Base-by-base conservation (phyloP, 2,888 invertebrate genomes). In the Diarsia brunnea region DNA sequence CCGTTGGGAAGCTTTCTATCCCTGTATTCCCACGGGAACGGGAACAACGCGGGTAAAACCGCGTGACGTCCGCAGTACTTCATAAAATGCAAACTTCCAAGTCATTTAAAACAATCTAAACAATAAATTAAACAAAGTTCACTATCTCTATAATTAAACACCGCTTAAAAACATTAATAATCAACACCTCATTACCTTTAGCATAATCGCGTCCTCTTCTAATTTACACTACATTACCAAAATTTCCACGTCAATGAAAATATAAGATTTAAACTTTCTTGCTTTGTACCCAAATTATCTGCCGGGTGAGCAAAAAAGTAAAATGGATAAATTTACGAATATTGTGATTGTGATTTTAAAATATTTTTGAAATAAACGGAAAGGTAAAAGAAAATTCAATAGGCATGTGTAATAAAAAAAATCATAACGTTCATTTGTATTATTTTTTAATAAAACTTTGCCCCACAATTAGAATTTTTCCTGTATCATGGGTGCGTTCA, bases 191-290 rank as follows among this genome's bases (percentile, higher is more conserved):
- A 72, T 69, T 80, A 84, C 75, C 55, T 69, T 45, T 68, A 58
- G 55, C 69, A 75, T 5, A 74, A 84, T 79, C 84, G 75, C 87
- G 69, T 38, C 31, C 73, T 69, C 81, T 66, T 71, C 47, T 74
- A 82, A 69, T 82, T 82, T 70, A 70, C 51, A 53, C 73, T 47
- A 45, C 67, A 58, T 78, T 77, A 78, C 66, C 69, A 65, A 74
- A 77, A 84, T 85, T 80, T 87, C 77, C 75, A 81, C 87, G 72
- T 81, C 77, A 81, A 78, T 86, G 87, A 83, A 83, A 87, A 79
- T 85, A 72, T 75, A 80, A 81, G 83, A 81, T 67, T 47, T 78
- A 75, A 81, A 83, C 75, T 87, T 81, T 79, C 65, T 77, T 73
- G 65, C 78, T 84, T 71, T 47, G 19, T 51, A 47, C 79, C 72